These are phyloP conservation scores for Seriola quinqueradiata DNA, from an alignment of 2,113 vertebrate species.

Conservation along the genomic window DNA sequence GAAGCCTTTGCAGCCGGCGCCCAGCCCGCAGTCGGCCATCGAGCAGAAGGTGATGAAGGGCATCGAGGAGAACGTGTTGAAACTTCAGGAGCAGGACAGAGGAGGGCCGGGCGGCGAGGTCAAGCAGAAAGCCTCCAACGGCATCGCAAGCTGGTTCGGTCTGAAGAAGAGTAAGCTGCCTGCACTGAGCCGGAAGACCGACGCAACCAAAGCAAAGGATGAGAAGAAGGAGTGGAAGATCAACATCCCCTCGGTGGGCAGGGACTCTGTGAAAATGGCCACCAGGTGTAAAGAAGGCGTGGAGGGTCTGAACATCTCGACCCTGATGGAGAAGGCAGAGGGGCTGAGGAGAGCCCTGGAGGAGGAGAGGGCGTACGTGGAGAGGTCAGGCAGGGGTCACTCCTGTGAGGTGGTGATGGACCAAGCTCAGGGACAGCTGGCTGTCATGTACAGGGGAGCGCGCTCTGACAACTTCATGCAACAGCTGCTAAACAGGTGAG, in stretches of 20 bases:
- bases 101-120: conserved; percentile 80
- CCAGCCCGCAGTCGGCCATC: conserved; percentile 88
- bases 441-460: conserved; percentile 90
- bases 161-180: conserved; percentile 95
- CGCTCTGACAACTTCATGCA: conserved; percentile 97
- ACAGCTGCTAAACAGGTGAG: conserved; percentile 95
- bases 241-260: conserved; percentile 82
- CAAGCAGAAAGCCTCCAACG: conserved; percentile 92
- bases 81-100: conserved; percentile 92
- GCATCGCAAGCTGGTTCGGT: conserved; percentile 96
- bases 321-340: conserved; percentile 96
- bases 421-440: conserved; percentile 87
- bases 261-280: conserved; percentile 85
- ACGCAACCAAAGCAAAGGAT: conserved; percentile 85
- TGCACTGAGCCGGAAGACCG: conserved; percentile 90
- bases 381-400: conserved; percentile 86
- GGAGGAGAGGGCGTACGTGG: conserved; percentile 94
- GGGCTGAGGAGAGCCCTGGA: conserved; percentile 93
- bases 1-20: conserved; percentile 61
- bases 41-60: conserved; percentile 99
- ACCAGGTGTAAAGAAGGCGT: conserved; percentile 86
- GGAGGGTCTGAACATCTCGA: conserved; percentile 96
- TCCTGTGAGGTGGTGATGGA: conserved; percentile 87
- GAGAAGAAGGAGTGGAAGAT: conserved; percentile 87
- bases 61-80: conserved; percentile 94